Evolutionary conservation across 2,797 vertebrate species (phyloP).

Genomic region (Notolabrus celidotus): DNA sequence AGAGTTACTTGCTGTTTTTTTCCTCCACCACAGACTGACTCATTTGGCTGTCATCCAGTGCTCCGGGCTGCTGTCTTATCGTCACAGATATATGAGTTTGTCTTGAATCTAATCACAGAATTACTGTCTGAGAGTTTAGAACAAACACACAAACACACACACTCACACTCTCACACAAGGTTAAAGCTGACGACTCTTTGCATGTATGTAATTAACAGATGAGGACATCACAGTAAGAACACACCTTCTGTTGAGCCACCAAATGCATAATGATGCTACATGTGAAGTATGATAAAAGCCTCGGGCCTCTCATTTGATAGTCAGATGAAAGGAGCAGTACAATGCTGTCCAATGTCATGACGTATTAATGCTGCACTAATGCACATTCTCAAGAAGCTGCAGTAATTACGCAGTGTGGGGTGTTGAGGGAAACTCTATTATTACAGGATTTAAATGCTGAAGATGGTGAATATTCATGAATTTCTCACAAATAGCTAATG

Average conservation of each 20-base stretch:
- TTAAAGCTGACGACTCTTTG: conserved; percentile 10
- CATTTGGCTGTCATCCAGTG: conserved; percentile 73
- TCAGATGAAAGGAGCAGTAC: conserved; percentile 31
- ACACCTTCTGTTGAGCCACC: conserved; percentile 23
- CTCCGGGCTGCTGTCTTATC: conserved; percentile 68
- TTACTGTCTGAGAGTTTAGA: conserved; percentile 48
- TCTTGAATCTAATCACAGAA: conserved; percentile 66
- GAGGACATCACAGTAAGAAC: conserved; percentile 9
- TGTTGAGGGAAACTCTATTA: conserved; percentile 6
- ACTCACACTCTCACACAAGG: conserved; percentile 6
- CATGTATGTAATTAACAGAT: conserved; percentile 8
- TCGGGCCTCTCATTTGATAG: conserved; percentile 21
- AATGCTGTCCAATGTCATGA: conserved; percentile 23
- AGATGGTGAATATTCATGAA: conserved; percentile 32
- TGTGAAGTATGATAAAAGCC: conserved; percentile 19
- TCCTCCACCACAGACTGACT: conserved; percentile 59
- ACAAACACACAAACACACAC: conserved; percentile 13
- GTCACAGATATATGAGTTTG: conserved; percentile 68
- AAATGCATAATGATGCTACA: conserved; percentile 16
- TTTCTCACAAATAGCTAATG: conserved; percentile 28
- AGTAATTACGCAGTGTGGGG: conserved; percentile 6
- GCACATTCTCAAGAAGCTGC: conserved; percentile 34
- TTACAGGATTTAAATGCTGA: conserved; percentile 6
- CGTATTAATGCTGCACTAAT: conserved; percentile 33
- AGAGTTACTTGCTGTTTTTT: conserved; percentile 54